These are phyloP conservation scores for Micrastur ruficollis DNA, from an alignment of 2,797 vertebrate genomes.

Conservation along the genomic window DNA sequence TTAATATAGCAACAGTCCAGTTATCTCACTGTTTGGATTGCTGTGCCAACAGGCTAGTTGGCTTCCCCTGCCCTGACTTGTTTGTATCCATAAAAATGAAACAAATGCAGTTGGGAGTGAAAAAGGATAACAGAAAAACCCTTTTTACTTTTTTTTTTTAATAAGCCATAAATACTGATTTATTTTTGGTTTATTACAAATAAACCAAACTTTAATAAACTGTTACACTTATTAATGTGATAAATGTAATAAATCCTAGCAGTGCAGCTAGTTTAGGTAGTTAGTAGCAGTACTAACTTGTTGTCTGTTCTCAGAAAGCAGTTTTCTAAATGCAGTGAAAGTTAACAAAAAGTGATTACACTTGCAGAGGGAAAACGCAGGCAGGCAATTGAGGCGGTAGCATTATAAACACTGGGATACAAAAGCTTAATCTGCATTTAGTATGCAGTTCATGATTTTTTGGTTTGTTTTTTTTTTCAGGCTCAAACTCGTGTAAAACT, in stretches of 20 bases:
- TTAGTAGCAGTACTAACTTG: not conserved
- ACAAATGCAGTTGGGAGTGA: not conserved
- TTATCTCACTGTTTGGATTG: not conserved
- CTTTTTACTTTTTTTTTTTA: not conserved
- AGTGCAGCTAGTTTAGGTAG: not conserved
- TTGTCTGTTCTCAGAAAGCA: not conserved
- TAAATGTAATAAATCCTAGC: not conserved
- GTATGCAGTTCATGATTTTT: not conserved
- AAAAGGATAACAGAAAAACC: not conserved
- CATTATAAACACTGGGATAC: not conserved
- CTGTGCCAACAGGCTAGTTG: not conserved
- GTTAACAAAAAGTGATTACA: not conserved
- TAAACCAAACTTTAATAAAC: not conserved
- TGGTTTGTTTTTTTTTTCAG: conserved; percentile 61
- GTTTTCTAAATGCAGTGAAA: not conserved
- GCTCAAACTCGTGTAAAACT: conserved; percentile 97
- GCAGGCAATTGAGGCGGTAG: not conserved
- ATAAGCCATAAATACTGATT: not conserved
- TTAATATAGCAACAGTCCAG: not conserved
- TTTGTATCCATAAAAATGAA: not conserved
- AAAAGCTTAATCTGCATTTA: not conserved
- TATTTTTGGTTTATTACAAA: not conserved
- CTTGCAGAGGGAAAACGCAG: not conserved
- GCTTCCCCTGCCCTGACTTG: not conserved
- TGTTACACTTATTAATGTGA: not conserved